phyloP scores from a whole-genome alignment of 1,140 invertebrate species.

The Ceratoteleas bidentatus region DNA sequence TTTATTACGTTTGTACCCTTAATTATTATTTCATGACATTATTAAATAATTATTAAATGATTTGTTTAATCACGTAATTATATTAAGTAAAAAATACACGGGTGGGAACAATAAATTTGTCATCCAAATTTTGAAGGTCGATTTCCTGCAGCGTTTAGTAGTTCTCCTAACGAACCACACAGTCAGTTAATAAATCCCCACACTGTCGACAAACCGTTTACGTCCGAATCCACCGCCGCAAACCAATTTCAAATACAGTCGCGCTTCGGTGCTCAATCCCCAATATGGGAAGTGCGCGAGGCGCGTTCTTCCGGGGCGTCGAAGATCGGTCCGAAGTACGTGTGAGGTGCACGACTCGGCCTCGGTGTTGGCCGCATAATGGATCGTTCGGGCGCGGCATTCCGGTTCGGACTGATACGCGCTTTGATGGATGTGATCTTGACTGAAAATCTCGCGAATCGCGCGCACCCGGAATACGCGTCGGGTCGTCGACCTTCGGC shows the following conservation, averaged over 20 bases:
- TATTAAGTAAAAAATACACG: too few relatives aligned
- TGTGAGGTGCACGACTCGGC: conserved; percentile 42
- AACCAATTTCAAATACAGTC: conserved; percentile 18
- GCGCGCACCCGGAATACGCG: conserved; percentile 58
- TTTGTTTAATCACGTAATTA: too few relatives aligned
- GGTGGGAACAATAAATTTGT: too few relatives aligned
- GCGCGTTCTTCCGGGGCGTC: conserved; percentile 36
- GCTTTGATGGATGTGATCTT: conserved; percentile 63
- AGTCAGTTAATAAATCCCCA: too few relatives aligned
- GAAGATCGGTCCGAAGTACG: conserved; percentile 36
- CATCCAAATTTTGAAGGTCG: too few relatives aligned
- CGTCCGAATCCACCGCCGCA: too few relatives aligned
- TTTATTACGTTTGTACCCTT: too few relatives aligned
- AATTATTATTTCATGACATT: too few relatives aligned
- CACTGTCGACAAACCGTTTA: too few relatives aligned
- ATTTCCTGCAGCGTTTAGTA: too few relatives aligned
- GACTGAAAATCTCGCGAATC: conserved; percentile 39
- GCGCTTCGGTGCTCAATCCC: conserved; percentile 21
- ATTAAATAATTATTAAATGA: too few relatives aligned
- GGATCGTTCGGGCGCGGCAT: conserved; percentile 37
- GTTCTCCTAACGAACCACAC: too few relatives aligned
- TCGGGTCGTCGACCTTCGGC: conserved; percentile 41
- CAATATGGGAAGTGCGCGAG: conserved; percentile 40
- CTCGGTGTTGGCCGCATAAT: conserved; percentile 39
- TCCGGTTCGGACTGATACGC: conserved; percentile 53